Evolutionary conservation across 2,113 vertebrate species (phyloP).

Genomic region (Coracopsis vasa): DNA sequence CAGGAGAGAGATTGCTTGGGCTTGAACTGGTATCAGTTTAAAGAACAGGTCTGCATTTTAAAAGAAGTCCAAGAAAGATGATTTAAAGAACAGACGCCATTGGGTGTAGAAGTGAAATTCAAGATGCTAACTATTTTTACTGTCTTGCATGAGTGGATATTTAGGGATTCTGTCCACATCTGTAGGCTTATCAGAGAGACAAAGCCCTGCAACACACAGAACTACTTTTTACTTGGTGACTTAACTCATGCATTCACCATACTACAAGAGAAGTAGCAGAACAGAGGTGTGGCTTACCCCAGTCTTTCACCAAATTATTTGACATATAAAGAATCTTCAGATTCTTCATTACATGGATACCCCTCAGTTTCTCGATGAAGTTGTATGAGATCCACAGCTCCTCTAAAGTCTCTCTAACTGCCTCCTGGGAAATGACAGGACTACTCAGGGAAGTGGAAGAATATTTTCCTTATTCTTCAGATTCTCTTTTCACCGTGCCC

Average conservation of each 20-base stretch:
- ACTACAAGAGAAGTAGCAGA: background rate
- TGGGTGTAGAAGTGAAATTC: background rate
- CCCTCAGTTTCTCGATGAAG: slow-evolving; percentile 93
- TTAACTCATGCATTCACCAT: background rate
- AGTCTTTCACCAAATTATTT: slow-evolving; percentile 97
- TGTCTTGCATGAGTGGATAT: background rate
- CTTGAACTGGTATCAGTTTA: background rate
- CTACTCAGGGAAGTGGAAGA: slow-evolving; percentile 21
- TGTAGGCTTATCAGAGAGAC: background rate
- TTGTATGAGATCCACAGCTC: slow-evolving; percentile 98
- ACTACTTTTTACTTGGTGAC: background rate
- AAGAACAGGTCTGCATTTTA: background rate
- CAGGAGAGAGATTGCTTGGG: background rate
- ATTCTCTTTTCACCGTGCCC: background rate
- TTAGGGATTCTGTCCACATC: background rate
- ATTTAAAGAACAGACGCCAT: background rate
- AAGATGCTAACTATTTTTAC: background rate
- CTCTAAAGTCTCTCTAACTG: slow-evolving; percentile 89
- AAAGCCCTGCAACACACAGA: background rate
- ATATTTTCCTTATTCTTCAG: background rate
- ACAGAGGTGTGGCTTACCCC: slow-evolving; percentile 80
- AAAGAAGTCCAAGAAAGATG: background rate
- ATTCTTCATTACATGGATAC: slow-evolving; percentile 91
- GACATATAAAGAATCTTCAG: slow-evolving; percentile 95
- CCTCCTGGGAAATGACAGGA: slow-evolving; percentile 80